A percentile compares a stretch with the other conserved stretches of the same genome.
These are phyloP conservation scores for Muraenolepis orangiensis DNA, from an alignment of 2,797 vertebrate species.

Conservation along the genomic window DNA sequence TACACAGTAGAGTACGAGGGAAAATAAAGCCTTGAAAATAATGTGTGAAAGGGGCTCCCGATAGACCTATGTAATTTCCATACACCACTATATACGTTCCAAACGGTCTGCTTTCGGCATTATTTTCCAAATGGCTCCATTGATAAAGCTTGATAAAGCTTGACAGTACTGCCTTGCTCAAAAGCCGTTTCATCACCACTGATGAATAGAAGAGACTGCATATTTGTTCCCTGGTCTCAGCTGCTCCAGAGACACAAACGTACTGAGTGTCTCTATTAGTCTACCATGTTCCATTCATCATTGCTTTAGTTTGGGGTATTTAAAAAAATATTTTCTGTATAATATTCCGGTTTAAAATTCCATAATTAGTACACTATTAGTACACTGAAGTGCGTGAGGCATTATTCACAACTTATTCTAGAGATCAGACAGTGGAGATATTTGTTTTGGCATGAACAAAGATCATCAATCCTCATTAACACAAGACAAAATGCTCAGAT, in stretches of 20 bases:
- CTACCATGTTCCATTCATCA: conserved; percentile 17
- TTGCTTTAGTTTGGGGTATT: conserved; percentile 26
- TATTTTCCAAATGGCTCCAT: background rate
- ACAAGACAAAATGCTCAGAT: conserved; percentile 41
- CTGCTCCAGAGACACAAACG: background rate
- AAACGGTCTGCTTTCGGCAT: background rate
- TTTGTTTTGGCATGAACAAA: conserved; percentile 56
- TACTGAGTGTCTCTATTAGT: background rate
- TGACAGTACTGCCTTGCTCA: conserved; percentile 11
- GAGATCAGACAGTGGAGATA: conserved; percentile 53
- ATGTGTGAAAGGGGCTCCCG: too few species aligned
- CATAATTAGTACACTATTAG: conserved; percentile 59
- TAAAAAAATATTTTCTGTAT: too few species aligned
- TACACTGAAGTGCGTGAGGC: conserved; percentile 53
- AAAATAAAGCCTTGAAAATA: too few species aligned
- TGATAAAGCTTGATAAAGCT: background rate
- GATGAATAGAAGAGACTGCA: background rate
- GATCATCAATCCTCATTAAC: conserved; percentile 53
- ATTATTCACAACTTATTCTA: conserved; percentile 53
- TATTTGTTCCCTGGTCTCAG: background rate
- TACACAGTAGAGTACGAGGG: too few species aligned
- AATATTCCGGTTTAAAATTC: conserved; percentile 62
- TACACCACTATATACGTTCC: background rate
- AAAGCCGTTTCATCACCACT: conserved; percentile 10
- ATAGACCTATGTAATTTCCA: background rate